Base-by-base conservation (phyloP, 2,888 invertebrate genomes). In the Rhabditoides inermis region DNA sequence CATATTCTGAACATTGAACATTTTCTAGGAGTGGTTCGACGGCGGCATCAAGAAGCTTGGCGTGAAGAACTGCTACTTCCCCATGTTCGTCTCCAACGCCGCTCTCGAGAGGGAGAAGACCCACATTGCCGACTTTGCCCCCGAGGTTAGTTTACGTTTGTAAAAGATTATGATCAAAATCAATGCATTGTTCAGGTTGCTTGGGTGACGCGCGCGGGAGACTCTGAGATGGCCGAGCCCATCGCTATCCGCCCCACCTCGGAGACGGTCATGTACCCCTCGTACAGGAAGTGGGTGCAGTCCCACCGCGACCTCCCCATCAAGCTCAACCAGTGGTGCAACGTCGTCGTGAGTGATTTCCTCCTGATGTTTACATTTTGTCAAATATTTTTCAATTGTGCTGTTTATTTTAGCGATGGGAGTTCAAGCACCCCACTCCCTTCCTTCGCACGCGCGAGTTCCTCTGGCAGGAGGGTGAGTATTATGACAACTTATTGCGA, bases 231-330 rank as follows among this genome's bases (percentile, higher is more conserved):
- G 75, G 90, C 92, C 0, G 95, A 98, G 78, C 95, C 88, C 36
- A 90, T 98, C 72, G 98, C 98, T 41, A 86, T 98, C 58, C 84
- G 98, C 50, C 98, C 98, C 27, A 99, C 98, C 5, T 92, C 92
- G 50, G 98, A 99, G 81, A 99, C 98, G 3, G 92, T 89, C 51
- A 99, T 99, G 95, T 99, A 98, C 80, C 98, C 98, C 4, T 86
- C 92, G 0, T 98, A 88, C 79, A 90, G 94, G 35, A 90, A 90
- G 78, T 98, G 98, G 98, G 85, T 95, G 52, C 90, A 94, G 79
- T 94, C 94, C 37, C 88, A 99, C 77, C 81, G 95, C 48, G 98
- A 99, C 81, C 84, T 99, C 69, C 98, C 98, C 2, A 83, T 92
- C 58, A 88, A 86, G 74, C 82, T 98, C 5, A 99, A 99, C 81